Evolutionary conservation across 2,888 invertebrate genomes (phyloP), one percentile per base, ranked within the genome.

Genomic region (Andricus quercusramuli): DNA sequence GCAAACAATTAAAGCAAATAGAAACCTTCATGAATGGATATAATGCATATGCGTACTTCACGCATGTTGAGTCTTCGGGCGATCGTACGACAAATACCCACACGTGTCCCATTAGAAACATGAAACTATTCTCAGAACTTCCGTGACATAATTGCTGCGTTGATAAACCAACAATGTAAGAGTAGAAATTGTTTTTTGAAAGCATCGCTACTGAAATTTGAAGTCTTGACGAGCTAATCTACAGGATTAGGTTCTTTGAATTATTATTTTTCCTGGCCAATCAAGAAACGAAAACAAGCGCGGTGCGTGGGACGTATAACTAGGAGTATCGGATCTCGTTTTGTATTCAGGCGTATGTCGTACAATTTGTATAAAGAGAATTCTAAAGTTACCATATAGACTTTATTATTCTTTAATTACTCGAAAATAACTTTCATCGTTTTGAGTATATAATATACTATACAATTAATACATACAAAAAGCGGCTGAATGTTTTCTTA

Each of bases 61-160:
- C 47, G 47, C 56, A 56, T 74, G 74, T 74, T 74, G 56, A 74
- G 56, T 74, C 74, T 65, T 44, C 44, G 25, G 25, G 66, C 32
- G 81, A 68, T 76, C 84, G 84, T 83, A 84, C 85, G 85, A 87
- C 90, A 88, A 89, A 90, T 88, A 89, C 86, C 87, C 89, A 88
- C 90, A 87, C 85, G 88, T 88, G 89, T 90, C 88, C 89, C 89
- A 90, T 90, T 90, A 89, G 89, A 88, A 89, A 86, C 86, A 83
- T 84, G 85, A 86, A 87, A 87, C 85, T 83, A 85, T 88, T 83
- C 83, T 81, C 83, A 37, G 74, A 51, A 74, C 74, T n/a, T 74
- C 32, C 32, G 51, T 51, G 51, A 56, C 74, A 74, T 56, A 56
- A 74, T 74, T 56, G 56, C n/a, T 37, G 32, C 37, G 29, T 74